Evolutionary conservation across 30 jellyfish, hydroid and myxozoan species (phyloP).

Genomic region (Rhopilema esculentum): DNA sequence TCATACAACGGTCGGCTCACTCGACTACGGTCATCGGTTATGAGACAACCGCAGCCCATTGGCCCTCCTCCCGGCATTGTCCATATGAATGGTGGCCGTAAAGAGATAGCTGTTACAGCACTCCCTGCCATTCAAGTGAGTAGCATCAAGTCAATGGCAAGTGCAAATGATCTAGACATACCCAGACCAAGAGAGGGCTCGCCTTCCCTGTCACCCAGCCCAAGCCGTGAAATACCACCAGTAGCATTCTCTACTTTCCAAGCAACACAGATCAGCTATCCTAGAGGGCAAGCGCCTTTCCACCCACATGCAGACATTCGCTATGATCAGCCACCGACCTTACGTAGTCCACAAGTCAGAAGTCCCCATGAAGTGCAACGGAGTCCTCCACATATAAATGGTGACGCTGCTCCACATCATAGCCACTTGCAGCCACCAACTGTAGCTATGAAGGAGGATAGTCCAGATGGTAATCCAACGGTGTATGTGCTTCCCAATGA

Average conservation of each 20-base stretch:
- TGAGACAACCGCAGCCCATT: conserved; percentile 71
- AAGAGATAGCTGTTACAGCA: conserved; percentile 62
- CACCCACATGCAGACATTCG: conserved; percentile 67
- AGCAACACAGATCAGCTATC: conserved; percentile 57
- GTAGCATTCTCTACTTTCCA: conserved; percentile 51
- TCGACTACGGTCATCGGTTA: conserved; percentile 55
- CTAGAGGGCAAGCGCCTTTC: conserved; percentile 54
- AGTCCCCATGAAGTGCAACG: conserved; percentile 78
- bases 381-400: conserved; percentile 77
- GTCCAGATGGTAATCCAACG: conserved; percentile 88
- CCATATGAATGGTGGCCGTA: conserved; percentile 70
- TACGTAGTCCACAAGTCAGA: conserved; percentile 60
- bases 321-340: conserved; percentile 75
- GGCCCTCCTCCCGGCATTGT: conserved; percentile 76
- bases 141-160: conserved; percentile 64
- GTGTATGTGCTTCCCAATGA: conserved; percentile 97
- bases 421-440: conserved; percentile 47
- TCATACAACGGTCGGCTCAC: conserved; percentile 65
- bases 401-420: conserved; percentile 55
- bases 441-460: conserved; percentile 55
- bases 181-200: conserved; percentile 68
- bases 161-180: conserved; percentile 37
- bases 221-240: conserved; percentile 61
- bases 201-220: conserved; percentile 75
- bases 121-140: conserved; percentile 71